Base-by-base conservation (phyloP, 2,113 vertebrate genomes). In the Otolemur garnettii region DNA sequence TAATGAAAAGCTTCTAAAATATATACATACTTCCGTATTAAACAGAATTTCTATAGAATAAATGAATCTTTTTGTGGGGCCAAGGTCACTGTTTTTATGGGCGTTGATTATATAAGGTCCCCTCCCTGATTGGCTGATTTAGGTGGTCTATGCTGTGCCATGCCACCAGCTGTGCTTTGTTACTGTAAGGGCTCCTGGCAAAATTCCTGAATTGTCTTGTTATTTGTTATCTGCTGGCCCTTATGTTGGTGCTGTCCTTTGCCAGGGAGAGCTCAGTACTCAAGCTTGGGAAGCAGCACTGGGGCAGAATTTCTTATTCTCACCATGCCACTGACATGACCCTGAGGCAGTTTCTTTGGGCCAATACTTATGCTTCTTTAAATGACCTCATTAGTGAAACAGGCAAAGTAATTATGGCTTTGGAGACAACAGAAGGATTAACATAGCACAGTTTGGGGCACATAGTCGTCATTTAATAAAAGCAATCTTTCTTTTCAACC, bases 1-100 rank as follows among this genome's bases (percentile, higher is more conserved):
- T 66, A 94, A 87, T 71, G 17, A 92, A 94, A 97, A 87, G 24
- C 7, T 95, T 79, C 68, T 59, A 42, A 77, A 57, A 74, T 64
- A 42, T 9, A 69, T 14, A 79, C 0, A 55, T 12, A 24, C 15
- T 86, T 82, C 53, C 28, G 89, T 62, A 85, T 38, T 85, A 33
- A 91, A 85, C 66, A 81, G 68, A 81, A 15, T 74, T 91, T 4
- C 45, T 96, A 1, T 10, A 87, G 53, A 90, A 88, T 79, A 85
- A 94, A 82, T 75, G 18, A 66, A 57, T 91, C 55, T 69, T 96
- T 66, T 30, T 53, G 19, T 72, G 86, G 68, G 15, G 15, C 38
- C 26, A 35, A 60, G 30, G 42, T 81, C 62, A 68, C 45, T 0
- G 19, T 60, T 83, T 68, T 68, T 17, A 93, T 24, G 53, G 30